A percentile compares a stretch with the other conserved stretches of the same genome.
phyloP scores from a whole-genome alignment of 2,888 invertebrate genomes.

The Cabera pusaria region DNA sequence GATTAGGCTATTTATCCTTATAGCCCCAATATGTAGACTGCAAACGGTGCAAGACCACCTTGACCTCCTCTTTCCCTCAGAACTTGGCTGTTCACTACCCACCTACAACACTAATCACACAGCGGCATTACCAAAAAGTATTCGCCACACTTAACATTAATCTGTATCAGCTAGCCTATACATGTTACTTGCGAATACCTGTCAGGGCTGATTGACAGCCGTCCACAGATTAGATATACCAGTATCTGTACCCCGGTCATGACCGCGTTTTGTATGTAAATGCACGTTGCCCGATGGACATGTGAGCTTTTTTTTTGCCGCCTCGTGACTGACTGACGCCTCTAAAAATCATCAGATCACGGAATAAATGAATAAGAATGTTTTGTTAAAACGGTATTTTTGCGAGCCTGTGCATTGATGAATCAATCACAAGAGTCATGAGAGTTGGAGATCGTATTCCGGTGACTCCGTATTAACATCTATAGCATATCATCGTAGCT shows the following conservation, averaged over 20 bases:
- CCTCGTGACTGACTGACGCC: constrained; percentile 42
- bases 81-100: too few relatives aligned
- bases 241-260: constrained; percentile 65
- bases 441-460: too few relatives aligned
- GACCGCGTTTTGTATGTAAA: constrained; percentile 75
- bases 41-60: too few relatives aligned
- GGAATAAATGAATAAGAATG: constrained; percentile 46
- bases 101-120: constrained; percentile 7
- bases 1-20: too few relatives aligned
- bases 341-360: constrained; percentile 49
- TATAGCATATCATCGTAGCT: too few relatives aligned
- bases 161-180: constrained; percentile 34
- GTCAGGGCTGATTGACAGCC: constrained; percentile 67
- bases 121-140: constrained; percentile 20
- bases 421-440: constrained; percentile 1
- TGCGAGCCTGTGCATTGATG: constrained; percentile 5
- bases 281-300: constrained; percentile 45
- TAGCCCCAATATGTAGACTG: too few relatives aligned
- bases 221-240: constrained; percentile 73
- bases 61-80: too few relatives aligned
- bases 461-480: too few relatives aligned
- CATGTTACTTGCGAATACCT: constrained; percentile 56
- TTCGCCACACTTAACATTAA: constrained; percentile 21
- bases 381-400: constrained; percentile 41
- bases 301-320: constrained; percentile 48